Base-by-base conservation (phyloP, 2,113 vertebrate genomes). In the Nettapus auritus region DNA sequence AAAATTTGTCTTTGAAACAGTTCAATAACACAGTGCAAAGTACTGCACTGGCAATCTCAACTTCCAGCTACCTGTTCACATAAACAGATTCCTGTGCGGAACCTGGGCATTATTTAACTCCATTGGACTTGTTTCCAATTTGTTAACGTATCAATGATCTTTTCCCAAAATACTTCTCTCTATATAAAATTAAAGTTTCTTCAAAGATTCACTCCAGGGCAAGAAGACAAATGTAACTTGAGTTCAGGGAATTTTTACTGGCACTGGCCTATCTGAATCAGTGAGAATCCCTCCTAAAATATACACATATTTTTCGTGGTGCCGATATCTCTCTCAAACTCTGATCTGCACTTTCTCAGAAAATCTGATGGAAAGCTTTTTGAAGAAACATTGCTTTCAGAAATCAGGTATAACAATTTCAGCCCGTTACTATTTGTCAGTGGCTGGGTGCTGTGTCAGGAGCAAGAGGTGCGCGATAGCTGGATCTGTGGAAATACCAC, bases 11-110 rank as follows among this genome's bases (percentile, higher is more conserved):
- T 93, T 94, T 91, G 84, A 94, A 98, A 87, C 57, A 96, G 95
- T 88, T 97, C 96, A 96, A 22, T 97, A 97, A 94, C 83, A 74
- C 38, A 95, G 76, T 80, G 50, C 78, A 95, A 97, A 97, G 97
- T 94, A 96, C 96, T 89, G 90, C 40, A 77, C 70, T 69, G 94
- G 84, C 93, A 93, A 83, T 36, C 33, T 66, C 64, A 48, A 86
- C 42, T 94, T 77, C 79, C 93, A 96, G 77, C 86, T 90, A 95
- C 52, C 59, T 53, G 42, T 70, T 50, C 63, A 76, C 63, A 70
- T 75, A 83, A 96, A 90, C 22, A 42, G 59, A 52, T n/a, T 78
- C 63, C 63, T 33, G 19, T 75, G 57, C 17, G 77, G 38, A 93
- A 89, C 62, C 1, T 87, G 56, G 21, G 21, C n/a, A 34, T 80